Base-by-base conservation (phyloP, 2,797 vertebrate species). In the Craterocephalus amniculus region DNA sequence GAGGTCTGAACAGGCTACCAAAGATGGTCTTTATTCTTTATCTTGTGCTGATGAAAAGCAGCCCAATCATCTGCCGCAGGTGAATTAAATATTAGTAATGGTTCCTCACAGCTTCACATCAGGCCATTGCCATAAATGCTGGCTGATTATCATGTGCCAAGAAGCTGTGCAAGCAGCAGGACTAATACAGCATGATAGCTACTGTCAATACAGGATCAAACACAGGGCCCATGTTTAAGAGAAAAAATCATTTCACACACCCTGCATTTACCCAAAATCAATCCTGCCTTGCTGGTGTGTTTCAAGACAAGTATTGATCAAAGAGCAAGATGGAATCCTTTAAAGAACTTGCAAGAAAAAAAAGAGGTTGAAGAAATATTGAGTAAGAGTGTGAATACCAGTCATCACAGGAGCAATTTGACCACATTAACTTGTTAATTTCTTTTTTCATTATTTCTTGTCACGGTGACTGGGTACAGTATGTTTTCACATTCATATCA, bases 191-290 rank as follows among this genome's bases (percentile, higher is more conserved):
- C 77, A 72, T 74, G 74, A 86, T 80, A 82, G 71, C 65, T 59
- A 59, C 76, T 82, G 83, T 89, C 89, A 72, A 93, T 92, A 85
- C 64, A 57, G 78, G 78, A 91, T 88, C 79, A 92, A 86, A 91
- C 71, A 73, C 78, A 66, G 60, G 70, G 70, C 62, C 43, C 61
- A 48, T 4, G 18, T 67, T 78, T 69, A 57, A 70, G 71, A 68
- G 72, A 69, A 78, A 62, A 67, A 67, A 67, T 43, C 31, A 63
- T 67, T 74, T 70, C 74, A 73, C 76, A 79, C 78, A 76, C 77
- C 74, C 72, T 63, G 56, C 73, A 79, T 87, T 83, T 85, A 80
- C 73, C 83, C 79, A 66, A 76, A 81, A 90, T 92, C 86, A 83
- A 87, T 91, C 54, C 59, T 24, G 60, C 24, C 40, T 58, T 69